Evolutionary conservation across 53 echinoderm and acorn worm species (phyloP), one percentile per base, ranked within the genome.

Genomic region (Antedon mediterranea): DNA sequence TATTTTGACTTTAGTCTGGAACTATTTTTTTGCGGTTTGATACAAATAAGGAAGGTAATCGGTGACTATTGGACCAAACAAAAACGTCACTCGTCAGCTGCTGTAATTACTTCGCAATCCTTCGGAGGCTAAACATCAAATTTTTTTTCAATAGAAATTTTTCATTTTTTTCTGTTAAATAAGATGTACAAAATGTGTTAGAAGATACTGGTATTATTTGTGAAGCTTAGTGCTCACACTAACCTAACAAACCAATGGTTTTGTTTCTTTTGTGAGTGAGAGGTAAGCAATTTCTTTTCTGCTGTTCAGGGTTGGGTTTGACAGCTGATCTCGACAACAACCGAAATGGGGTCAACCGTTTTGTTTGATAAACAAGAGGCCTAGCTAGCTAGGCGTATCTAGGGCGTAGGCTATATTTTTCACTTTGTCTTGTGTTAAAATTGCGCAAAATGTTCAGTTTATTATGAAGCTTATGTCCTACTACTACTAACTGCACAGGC

Each of bases 211-310:
- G 31, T 80, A 89, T 94, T 89, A 87, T 94, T 91, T 81, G 89
- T 82, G 91, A 86, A 88, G 91, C 91, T 88, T 92, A 97, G 89
- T 92, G 97, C 92, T 97, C 86, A 88, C 81, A 83, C 85, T 89
- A 89, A 86, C 85, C 88, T 80, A 42, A 80, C 84, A 86, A 89
- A 86, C 89, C 79, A 77, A 87, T 88, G 83, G 89, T 85, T 88
- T 89, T 90, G 88, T 90, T 84, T 90, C 87, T 87, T 84, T 92
- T 89, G 86, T 88, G 84, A 84, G 87, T 81, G 88, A 88, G 90
- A 92, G 97, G 97, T 92, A 84, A 83, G 77, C 72, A 28, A 70
- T 78, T 82, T 78, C 41, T 43, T 74, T 76, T 77, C 43, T 15
- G 28, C 27, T 78, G 77, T 2, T 57, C 1, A 26, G 57, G 57